Conservation (phyloP, 30 jellyfish, hydroid and myxozoan genomes). For the Pelagia noctiluca region DNA sequence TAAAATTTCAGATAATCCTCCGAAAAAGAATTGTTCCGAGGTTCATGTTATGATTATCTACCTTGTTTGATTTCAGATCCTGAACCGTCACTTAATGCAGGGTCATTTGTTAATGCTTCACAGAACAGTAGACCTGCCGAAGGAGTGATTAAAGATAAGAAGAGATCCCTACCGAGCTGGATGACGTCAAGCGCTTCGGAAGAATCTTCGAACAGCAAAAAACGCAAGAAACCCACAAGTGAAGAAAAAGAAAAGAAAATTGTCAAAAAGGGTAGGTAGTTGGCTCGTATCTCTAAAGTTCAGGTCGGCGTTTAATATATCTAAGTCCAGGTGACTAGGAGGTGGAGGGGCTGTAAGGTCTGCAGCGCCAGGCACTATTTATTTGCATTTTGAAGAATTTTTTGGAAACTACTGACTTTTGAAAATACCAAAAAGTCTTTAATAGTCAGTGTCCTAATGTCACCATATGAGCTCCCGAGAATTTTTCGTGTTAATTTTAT, state of each 20-base stretch:
- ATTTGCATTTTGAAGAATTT: too few species aligned
- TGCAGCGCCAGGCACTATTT: too few species aligned
- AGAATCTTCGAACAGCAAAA: not conserved
- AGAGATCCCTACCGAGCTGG: conserved; percentile 40
- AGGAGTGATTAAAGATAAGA: not conserved
- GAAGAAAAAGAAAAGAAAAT: not conserved
- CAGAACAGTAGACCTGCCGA: not conserved
- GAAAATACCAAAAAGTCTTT: too few species aligned
- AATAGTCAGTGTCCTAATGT: too few species aligned
- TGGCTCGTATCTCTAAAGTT: not conserved
- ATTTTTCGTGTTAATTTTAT: too few species aligned
- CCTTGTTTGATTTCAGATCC: not conserved
- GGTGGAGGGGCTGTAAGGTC: too few species aligned
- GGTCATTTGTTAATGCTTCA: too few species aligned
- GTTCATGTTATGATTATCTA: not conserved
- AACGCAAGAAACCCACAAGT: not conserved
- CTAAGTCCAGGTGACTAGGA: not conserved
- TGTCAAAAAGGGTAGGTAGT: not conserved
- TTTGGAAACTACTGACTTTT: too few species aligned
- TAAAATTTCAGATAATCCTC: not conserved
- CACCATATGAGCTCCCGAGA: too few species aligned
- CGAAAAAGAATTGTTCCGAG: not conserved
- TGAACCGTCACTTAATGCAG: not conserved
- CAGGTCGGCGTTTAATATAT: not conserved
- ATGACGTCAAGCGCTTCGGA: not conserved